Conservation (phyloP, 2,888 invertebrate genomes). For the Agrilus biguttatus region DNA sequence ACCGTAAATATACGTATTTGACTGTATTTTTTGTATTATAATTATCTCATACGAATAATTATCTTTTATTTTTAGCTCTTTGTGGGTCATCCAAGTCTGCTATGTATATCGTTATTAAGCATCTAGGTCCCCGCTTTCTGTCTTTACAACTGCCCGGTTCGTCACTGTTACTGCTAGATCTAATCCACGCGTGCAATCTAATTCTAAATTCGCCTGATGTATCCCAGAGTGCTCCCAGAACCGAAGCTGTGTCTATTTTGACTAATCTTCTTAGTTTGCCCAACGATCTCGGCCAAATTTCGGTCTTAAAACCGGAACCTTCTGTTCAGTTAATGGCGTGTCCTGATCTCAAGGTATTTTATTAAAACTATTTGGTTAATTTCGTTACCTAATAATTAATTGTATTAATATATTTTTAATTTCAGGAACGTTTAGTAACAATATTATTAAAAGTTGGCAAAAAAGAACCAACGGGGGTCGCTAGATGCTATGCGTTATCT, state of each 20-base stretch:
- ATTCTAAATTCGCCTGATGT: slow-evolving; percentile 72
- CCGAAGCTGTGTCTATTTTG: slow-evolving; percentile 80
- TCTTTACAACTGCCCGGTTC: slow-evolving; percentile 80
- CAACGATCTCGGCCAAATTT: slow-evolving; percentile 41
- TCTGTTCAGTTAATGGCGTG: slow-evolving; percentile 42
- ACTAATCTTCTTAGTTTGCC: slow-evolving; percentile 78
- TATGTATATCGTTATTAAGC: slow-evolving; percentile 61
- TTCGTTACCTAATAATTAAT: background rate
- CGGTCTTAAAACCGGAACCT: slow-evolving; percentile 42
- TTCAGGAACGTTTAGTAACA: slow-evolving; percentile 72
- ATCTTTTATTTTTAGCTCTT: slow-evolving; percentile 30
- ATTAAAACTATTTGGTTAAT: background rate
- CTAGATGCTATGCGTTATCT: slow-evolving; percentile 78
- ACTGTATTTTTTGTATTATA: background rate
- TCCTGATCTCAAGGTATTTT: slow-evolving; percentile 58
- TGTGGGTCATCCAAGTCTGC: slow-evolving; percentile 59
- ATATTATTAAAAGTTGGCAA: slow-evolving; percentile 78
- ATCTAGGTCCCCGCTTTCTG: slow-evolving; percentile 72
- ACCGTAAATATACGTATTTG: background rate
- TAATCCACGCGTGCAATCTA: slow-evolving; percentile 79
- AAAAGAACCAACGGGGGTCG: slow-evolving; percentile 75
- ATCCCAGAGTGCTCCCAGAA: slow-evolving; percentile 52
- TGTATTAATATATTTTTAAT: slow-evolving; percentile 7
- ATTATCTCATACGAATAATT: background rate
- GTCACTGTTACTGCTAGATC: slow-evolving; percentile 72